These are phyloP conservation scores for Lepeophtheirus nordmannii DNA, from an alignment of 2,888 invertebrate species.

Conservation along the genomic window DNA sequence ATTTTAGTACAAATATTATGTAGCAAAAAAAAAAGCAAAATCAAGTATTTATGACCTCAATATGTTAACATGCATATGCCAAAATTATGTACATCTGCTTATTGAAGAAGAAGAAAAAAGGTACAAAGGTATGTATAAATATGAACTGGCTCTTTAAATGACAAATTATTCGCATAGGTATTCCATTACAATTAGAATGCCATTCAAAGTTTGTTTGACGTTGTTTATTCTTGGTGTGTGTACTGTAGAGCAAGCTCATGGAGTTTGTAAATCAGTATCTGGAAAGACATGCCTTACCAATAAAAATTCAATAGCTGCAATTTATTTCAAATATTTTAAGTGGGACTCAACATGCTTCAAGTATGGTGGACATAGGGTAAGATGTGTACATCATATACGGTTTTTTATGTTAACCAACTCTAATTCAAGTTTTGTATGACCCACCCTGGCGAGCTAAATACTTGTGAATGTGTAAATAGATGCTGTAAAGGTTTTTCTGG, in stretches of 20 bases:
- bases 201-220: too few species aligned
- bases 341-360: background rate
- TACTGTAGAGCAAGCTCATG: background rate
- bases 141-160: too few species aligned
- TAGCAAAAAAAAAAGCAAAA: too few species aligned
- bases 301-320: background rate
- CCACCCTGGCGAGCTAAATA: background rate
- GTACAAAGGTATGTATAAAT: too few species aligned
- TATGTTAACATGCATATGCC: too few species aligned
- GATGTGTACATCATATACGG: too few species aligned
- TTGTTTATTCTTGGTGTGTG: background rate
- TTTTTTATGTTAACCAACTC: background rate
- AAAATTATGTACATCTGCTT: too few species aligned
- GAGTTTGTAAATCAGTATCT: background rate
- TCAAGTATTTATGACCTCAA: too few species aligned
- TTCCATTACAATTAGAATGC: too few species aligned
- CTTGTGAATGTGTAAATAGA: background rate
- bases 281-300: background rate
- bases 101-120: too few species aligned
- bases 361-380: background rate
- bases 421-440: background rate
- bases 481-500: background rate
- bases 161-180: too few species aligned
- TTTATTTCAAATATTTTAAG: background rate
- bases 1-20: too few species aligned